phyloP scores from a whole-genome alignment of 2,888 invertebrate species.

The Pocota personata region DNA sequence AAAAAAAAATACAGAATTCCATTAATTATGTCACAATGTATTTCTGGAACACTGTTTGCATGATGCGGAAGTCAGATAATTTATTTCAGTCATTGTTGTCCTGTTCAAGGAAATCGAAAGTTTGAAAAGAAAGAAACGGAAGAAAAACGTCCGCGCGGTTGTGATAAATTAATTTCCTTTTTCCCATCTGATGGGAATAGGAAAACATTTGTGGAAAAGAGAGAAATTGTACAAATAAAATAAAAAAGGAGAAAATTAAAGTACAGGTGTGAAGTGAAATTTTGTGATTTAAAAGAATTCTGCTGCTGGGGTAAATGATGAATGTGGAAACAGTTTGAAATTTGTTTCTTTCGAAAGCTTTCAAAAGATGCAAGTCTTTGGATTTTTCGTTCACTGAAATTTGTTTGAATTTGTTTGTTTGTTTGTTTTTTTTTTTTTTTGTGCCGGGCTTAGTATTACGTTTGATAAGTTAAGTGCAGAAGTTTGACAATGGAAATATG shows the following conservation, averaged over 20 bases:
- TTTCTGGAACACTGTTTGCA: not conserved
- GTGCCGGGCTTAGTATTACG: not conserved
- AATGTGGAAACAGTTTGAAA: slow-evolving; percentile 40
- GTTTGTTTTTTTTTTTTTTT: not conserved
- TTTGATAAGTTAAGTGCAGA: too few species aligned
- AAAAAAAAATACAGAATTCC: not conserved
- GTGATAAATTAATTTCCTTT: slow-evolving; percentile 61
- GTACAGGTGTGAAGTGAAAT: slow-evolving; percentile 57
- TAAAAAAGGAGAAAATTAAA: slow-evolving; percentile 7
- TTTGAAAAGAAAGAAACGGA: slow-evolving; percentile 31
- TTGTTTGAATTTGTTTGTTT: too few species aligned
- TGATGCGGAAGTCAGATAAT: not conserved
- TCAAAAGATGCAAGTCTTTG: slow-evolving; percentile 46
- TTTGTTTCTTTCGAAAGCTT: slow-evolving; percentile 46
- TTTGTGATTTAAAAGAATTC: slow-evolving; percentile 40
- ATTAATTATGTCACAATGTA: not conserved
- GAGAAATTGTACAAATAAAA: slow-evolving; percentile 36
- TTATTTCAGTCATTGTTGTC: not conserved
- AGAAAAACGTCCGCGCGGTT: slow-evolving; percentile 40
- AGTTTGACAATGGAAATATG: too few species aligned
- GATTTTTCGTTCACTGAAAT: slow-evolving; percentile 37
- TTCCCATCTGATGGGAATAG: slow-evolving; percentile 15
- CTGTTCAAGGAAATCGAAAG: slow-evolving; percentile 48
- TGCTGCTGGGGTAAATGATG: slow-evolving; percentile 31
- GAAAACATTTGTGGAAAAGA: slow-evolving; percentile 27